These are phyloP conservation scores for Macaria liturata DNA, from an alignment of 2,888 invertebrate genomes.

Conservation along the genomic window DNA sequence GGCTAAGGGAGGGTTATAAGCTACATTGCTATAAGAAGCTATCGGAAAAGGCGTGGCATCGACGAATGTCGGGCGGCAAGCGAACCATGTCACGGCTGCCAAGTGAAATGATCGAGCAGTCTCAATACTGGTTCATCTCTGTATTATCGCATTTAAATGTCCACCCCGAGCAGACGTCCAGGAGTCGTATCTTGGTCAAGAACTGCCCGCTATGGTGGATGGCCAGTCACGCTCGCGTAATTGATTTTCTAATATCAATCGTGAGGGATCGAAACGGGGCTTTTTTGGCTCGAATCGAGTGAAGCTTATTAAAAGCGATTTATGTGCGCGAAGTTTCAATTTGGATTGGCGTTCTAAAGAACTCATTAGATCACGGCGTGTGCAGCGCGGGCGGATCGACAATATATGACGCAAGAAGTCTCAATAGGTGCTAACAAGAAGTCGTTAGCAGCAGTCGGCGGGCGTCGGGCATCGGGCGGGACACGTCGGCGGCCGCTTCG, in stretches of 20 bases:
- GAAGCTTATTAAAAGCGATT: conserved; percentile 60
- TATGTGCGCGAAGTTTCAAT: conserved; percentile 53
- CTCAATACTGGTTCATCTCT: conserved; percentile 13
- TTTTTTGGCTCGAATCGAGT: conserved; percentile 52
- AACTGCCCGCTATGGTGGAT: conserved; percentile 30
- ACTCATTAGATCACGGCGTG: conserved; percentile 58
- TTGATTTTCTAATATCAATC: conserved; percentile 60
- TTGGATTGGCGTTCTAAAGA: conserved; percentile 59
- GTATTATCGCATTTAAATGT: conserved; percentile 18
- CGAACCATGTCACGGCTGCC: conserved; percentile 48
- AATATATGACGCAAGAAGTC: conserved; percentile 62
- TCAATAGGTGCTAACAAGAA: conserved; percentile 71
- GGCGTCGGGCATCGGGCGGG: conserved; percentile 29
- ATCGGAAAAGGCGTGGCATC: conserved; percentile 57
- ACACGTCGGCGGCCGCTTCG: conserved; percentile 46
- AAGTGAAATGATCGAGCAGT: conserved; percentile 33
- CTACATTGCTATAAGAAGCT: no score
- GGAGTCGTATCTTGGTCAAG: conserved; percentile 31
- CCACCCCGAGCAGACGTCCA: conserved; percentile 26
- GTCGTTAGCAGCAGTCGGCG: conserved; percentile 49
- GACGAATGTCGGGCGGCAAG: conserved; percentile 48
- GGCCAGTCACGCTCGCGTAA: conserved; percentile 52
- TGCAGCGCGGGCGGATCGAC: conserved; percentile 41
- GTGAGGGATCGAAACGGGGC: conserved; percentile 46
- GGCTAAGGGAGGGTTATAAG: conserved; percentile 40